Evolutionary conservation across 1,140 invertebrate species (phyloP).

Genomic region (Drosophila prosaltans): DNA sequence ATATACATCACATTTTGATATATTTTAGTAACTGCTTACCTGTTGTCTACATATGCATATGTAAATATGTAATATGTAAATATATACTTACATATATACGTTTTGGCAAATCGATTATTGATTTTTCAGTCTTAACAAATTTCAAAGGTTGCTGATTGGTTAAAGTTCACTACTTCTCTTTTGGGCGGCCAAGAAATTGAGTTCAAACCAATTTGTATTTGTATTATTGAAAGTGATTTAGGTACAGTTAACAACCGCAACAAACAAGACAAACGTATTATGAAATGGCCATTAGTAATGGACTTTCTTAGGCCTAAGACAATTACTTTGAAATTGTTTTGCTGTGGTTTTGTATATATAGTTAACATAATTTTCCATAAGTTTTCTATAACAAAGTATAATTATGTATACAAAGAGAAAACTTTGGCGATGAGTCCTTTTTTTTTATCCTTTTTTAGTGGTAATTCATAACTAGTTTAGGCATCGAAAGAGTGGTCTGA

Average conservation of each 20-base stretch:
- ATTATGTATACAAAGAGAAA: no score
- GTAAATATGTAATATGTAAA: slow-evolving; percentile 1
- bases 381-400: no score
- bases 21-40: slow-evolving; percentile 1
- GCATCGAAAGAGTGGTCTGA: no score
- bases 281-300: no score
- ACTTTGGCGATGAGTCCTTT: no score
- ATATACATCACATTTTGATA: neutral
- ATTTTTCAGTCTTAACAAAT: slow-evolving; percentile 51
- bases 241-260: neutral
- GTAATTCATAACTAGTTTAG: no score
- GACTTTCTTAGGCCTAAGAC: no score
- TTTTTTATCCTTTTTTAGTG: no score
- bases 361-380: no score
- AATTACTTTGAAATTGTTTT: no score
- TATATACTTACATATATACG: slow-evolving; percentile 10
- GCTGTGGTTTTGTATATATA: no score
- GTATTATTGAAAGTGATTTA: neutral
- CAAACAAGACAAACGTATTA: neutral
- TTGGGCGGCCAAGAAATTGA: neutral
- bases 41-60: slow-evolving; percentile 8
- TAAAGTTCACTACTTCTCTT: slow-evolving; percentile 7
- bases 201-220: neutral
- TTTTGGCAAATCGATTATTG: slow-evolving; percentile 66
- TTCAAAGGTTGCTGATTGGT: slow-evolving; percentile 46